Evolutionary conservation across 2,888 invertebrate species (phyloP).

Genomic region (Zeuzera pyrina): DNA sequence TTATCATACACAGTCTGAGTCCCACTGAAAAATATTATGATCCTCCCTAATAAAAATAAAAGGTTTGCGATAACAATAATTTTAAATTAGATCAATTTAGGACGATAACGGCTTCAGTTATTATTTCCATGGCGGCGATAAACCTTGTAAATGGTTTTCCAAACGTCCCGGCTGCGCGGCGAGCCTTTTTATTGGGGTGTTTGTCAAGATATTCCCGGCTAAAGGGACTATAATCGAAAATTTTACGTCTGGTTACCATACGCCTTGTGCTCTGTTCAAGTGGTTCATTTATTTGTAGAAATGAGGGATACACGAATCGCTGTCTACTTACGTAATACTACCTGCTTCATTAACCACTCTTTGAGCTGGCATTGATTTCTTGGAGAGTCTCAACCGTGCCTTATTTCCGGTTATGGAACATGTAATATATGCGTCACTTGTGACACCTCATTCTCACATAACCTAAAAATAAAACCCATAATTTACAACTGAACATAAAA

Average conservation of each 20-base stretch:
- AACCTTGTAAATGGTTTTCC: constrained; percentile 71
- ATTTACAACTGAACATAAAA: no score
- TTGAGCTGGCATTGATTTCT: no score
- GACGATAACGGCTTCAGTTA: constrained; percentile 67
- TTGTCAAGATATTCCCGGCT: constrained; percentile 65
- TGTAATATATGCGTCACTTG: no score
- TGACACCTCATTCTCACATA: no score
- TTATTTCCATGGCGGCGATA: constrained; percentile 70
- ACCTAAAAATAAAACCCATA: no score
- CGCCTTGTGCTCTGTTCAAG: constrained; percentile 30
- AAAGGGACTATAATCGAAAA: constrained; percentile 60
- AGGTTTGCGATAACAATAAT: constrained; percentile 66
- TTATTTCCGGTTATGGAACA: no score
- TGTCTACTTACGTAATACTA: no score
- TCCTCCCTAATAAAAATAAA: constrained; percentile 61
- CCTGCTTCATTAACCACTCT: no score
- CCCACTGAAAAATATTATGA: constrained; percentile 47
- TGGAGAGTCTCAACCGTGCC: no score
- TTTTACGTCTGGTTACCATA: constrained; percentile 65
- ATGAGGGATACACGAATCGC: constrained; percentile 9
- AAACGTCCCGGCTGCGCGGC: constrained; percentile 59
- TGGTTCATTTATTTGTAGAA: constrained; percentile 26
- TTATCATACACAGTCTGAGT: constrained; percentile 18
- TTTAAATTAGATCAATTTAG: constrained; percentile 70
- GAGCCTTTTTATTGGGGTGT: constrained; percentile 68